phyloP scores from a whole-genome alignment of 2,113 vertebrate genomes.

The Sapajus apella region DNA sequence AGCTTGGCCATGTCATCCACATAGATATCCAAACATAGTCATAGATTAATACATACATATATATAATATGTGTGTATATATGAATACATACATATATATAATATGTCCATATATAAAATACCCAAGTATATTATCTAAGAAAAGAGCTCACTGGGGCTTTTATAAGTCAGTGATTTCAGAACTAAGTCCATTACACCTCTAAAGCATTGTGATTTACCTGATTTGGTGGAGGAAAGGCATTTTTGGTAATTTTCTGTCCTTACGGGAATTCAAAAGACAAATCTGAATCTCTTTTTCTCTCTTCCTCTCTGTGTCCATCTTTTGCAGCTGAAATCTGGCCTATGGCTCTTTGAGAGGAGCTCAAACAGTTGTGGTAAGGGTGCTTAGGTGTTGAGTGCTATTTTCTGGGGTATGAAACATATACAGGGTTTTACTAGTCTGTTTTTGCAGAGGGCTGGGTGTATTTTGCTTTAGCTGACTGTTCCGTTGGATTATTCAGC shows the following conservation, averaged over 20 bases:
- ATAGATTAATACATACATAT: neutral
- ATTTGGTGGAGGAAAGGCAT: neutral
- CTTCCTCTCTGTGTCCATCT: neutral
- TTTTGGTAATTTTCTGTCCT: slow-evolving; percentile 7
- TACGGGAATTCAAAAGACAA: neutral
- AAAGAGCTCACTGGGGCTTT: neutral
- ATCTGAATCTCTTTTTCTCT: neutral
- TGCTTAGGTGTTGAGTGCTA: neutral
- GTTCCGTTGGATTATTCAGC: neutral
- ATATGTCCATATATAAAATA: neutral
- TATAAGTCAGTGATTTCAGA: slow-evolving; percentile 7
- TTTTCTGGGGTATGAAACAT: neutral
- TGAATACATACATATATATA: neutral
- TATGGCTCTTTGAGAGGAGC: neutral
- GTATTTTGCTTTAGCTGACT: neutral
- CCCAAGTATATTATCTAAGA: neutral
- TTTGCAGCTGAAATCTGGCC: neutral
- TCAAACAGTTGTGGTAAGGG: neutral
- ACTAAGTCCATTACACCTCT: neutral
- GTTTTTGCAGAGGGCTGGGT: neutral
- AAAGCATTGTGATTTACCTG: neutral
- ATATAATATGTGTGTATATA: neutral
- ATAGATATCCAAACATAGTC: neutral
- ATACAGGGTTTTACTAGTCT: neutral
- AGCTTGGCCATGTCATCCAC: neutral